phyloP scores from a whole-genome alignment of 2,888 invertebrate genomes.

The Invenusta paracnida region DNA sequence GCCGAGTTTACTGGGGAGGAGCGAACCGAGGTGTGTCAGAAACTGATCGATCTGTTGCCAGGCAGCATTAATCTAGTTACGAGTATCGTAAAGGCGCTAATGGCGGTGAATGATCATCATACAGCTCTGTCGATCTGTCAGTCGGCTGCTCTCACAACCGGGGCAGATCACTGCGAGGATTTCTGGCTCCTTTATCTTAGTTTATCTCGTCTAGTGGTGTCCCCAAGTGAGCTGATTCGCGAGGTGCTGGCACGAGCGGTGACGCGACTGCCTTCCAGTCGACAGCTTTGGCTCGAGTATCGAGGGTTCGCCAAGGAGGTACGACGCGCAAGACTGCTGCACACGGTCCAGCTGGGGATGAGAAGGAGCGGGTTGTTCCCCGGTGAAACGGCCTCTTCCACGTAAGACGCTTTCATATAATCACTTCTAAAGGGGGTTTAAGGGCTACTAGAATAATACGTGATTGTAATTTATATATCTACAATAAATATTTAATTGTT shows the following conservation, averaged over 20 bases:
- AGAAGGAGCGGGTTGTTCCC: neutral
- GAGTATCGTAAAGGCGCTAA: neutral
- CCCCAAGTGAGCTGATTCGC: neutral
- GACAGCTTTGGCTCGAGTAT: neutral
- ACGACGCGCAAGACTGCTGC: neutral
- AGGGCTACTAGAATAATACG: no score
- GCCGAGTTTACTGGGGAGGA: neutral
- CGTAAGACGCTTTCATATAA: no score
- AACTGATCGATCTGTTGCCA: neutral
- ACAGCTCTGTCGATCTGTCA: neutral
- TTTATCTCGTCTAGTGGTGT: neutral
- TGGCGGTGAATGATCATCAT: neutral
- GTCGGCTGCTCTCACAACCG: neutral
- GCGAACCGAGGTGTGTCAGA: neutral
- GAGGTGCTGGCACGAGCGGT: neutral
- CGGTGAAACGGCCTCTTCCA: no score
- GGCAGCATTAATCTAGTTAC: neutral
- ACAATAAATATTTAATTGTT: no score
- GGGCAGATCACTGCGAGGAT: neutral
- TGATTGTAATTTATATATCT: no score
- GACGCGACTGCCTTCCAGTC: neutral
- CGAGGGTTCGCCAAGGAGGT: neutral
- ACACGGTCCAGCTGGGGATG: neutral
- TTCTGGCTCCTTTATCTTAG: neutral
- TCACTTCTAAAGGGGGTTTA: no score